phyloP scores from a whole-genome alignment of 2,888 invertebrate species.

The Epinotia brunnichana region DNA sequence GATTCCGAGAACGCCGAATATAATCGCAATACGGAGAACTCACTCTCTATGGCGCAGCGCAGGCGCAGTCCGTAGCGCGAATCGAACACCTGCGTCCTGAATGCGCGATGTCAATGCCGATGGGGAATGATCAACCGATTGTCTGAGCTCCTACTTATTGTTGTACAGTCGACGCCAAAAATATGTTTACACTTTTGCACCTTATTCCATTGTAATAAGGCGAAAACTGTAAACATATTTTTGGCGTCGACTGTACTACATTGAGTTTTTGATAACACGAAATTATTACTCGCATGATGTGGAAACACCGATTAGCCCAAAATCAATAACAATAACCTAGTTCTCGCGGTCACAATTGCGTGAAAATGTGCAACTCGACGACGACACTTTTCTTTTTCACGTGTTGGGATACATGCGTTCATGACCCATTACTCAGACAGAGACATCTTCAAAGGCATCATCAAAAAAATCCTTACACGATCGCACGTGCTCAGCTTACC shows the following conservation, averaged over 20 bases:
- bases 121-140: constrained; percentile 34
- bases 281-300: neutral
- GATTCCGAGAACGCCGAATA: constrained; percentile 81
- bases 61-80: constrained; percentile 58
- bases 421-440: neutral
- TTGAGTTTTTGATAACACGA: constrained; percentile 2
- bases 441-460: neutral
- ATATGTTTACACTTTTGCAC: no score
- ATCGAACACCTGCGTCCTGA: constrained; percentile 67
- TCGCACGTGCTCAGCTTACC: constrained; percentile 1
- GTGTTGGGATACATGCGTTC: neutral
- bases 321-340: neutral
- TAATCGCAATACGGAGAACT: constrained; percentile 78
- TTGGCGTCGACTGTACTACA: no score
- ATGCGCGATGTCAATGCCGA: constrained; percentile 42
- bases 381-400: neutral
- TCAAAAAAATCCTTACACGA: neutral
- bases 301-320: constrained; percentile 6
- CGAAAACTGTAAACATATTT: no score
- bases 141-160: constrained; percentile 27
- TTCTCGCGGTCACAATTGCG: neutral
- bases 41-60: constrained; percentile 70
- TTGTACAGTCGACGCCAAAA: no score
- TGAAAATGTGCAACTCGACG: neutral
- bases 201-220: no score